Evolutionary conservation across 2,797 vertebrate genomes (phyloP).

Genomic region (Oreochromis mossambicus): DNA sequence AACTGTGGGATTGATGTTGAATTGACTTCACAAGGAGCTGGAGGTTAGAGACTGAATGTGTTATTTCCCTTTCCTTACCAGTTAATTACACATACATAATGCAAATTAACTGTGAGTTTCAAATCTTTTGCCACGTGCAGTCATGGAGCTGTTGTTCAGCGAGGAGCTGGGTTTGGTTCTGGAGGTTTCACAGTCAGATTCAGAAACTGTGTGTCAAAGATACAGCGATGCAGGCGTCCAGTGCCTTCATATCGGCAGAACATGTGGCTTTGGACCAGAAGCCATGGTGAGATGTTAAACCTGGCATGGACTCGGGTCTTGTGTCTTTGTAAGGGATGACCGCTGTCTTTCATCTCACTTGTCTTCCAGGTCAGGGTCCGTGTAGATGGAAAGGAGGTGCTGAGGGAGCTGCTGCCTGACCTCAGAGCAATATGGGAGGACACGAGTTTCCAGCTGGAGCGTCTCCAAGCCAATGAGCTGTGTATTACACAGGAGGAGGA

Average conservation of each 20-base stretch:
- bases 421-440: slow-evolving; percentile 86
- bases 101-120: not conserved
- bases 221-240: slow-evolving; percentile 74
- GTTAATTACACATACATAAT: not conserved
- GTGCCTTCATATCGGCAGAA: slow-evolving; percentile 80
- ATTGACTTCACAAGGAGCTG: slow-evolving; percentile 63
- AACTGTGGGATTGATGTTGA: slow-evolving; percentile 85
- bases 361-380: slow-evolving; percentile 72
- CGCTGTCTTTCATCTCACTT: not conserved
- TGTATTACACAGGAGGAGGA: slow-evolving; percentile 82
- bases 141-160: slow-evolving; percentile 82
- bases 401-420: slow-evolving; percentile 74
- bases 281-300: slow-evolving; percentile 73
- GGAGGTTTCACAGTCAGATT: slow-evolving; percentile 74
- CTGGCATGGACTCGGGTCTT: not conserved
- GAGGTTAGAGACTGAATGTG: slow-evolving; percentile 48
- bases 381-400: slow-evolving; percentile 75
- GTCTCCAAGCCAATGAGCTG: slow-evolving; percentile 78
- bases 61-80: not conserved
- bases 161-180: slow-evolving; percentile 89
- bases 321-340: not conserved
- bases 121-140: slow-evolving; percentile 42
- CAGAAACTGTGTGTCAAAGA: slow-evolving; percentile 56
- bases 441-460: slow-evolving; percentile 89
- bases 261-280: slow-evolving; percentile 76